Conservation (phyloP, 1,140 invertebrate genomes). For the Yoshiicerus persimilis region DNA sequence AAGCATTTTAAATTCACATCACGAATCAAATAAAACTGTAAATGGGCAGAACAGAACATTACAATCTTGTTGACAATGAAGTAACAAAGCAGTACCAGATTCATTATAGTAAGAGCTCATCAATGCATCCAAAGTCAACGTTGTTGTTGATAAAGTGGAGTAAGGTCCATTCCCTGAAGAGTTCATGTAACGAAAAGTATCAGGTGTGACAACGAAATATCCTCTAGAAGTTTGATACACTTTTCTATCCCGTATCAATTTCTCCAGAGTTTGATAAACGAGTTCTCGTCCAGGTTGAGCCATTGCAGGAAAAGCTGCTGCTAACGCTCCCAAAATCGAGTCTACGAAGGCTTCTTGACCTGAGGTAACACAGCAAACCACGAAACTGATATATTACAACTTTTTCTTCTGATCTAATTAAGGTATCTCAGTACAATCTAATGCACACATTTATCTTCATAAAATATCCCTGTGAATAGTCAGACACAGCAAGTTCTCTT, state of each 20-base stretch:
- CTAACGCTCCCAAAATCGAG: conserved; percentile 69
- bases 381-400: neutral
- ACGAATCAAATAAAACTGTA: too few species aligned
- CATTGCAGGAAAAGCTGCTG: conserved; percentile 78
- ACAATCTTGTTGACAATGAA: too few species aligned
- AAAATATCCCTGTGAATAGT: neutral
- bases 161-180: neutral
- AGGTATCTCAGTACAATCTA: neutral
- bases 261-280: conserved; percentile 82
- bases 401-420: neutral
- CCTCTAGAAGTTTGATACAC: conserved; percentile 81
- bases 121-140: neutral
- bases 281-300: conserved; percentile 78
- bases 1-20: neutral
- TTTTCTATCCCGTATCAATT: conserved; percentile 82
- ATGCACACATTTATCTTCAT: neutral
- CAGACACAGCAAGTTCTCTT: neutral
- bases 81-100: neutral
- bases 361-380: neutral
- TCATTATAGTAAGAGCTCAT: conserved; percentile 13
- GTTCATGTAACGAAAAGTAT: conserved; percentile 59
- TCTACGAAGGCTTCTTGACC: conserved; percentile 75
- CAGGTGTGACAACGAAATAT: conserved; percentile 83
- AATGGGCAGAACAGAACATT: too few species aligned
- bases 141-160: neutral